phyloP scores from a whole-genome alignment of 2,113 vertebrate species.

The Shinisaurus crocodilurus region DNA sequence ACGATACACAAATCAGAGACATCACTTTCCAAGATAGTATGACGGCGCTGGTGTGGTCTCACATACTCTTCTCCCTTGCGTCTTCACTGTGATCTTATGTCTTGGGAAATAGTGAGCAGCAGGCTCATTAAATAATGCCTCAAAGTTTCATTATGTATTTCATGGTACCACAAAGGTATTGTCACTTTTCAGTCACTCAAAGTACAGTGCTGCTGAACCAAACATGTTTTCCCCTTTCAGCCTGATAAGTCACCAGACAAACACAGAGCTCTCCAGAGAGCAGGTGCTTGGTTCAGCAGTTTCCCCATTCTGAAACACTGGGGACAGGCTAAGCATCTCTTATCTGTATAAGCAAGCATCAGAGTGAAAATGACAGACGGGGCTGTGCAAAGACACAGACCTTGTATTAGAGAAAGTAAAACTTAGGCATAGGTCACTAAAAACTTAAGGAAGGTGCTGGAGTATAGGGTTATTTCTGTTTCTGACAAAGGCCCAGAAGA shows the following conservation, averaged over 20 bases:
- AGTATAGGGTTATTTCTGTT: slow-evolving; percentile 19
- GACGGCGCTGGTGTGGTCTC: not conserved
- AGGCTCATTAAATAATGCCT: not conserved
- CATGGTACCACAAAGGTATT: slow-evolving; percentile 1
- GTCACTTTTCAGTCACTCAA: slow-evolving; percentile 4
- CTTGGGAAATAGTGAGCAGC: not conserved
- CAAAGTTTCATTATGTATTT: not conserved
- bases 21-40: not conserved
- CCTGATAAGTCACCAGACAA: slow-evolving; percentile 6
- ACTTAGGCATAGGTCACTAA: slow-evolving; percentile 17
- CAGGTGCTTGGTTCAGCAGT: slow-evolving; percentile 1
- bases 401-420: slow-evolving; percentile 16
- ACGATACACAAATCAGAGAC: not conserved
- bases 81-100: not conserved
- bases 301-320: slow-evolving; percentile 8
- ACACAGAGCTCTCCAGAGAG: slow-evolving; percentile 9
- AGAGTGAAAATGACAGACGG: slow-evolving; percentile 18
- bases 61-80: not conserved
- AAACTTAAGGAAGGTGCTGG: slow-evolving; percentile 11
- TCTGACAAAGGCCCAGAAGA: not conserved
- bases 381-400: slow-evolving; percentile 11
- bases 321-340: not conserved
- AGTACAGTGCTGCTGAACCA: not conserved
- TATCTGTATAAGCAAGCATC: not conserved
- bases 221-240: not conserved